Base-by-base conservation (phyloP, 1,140 invertebrate species). In the Zaprionus africanus region DNA sequence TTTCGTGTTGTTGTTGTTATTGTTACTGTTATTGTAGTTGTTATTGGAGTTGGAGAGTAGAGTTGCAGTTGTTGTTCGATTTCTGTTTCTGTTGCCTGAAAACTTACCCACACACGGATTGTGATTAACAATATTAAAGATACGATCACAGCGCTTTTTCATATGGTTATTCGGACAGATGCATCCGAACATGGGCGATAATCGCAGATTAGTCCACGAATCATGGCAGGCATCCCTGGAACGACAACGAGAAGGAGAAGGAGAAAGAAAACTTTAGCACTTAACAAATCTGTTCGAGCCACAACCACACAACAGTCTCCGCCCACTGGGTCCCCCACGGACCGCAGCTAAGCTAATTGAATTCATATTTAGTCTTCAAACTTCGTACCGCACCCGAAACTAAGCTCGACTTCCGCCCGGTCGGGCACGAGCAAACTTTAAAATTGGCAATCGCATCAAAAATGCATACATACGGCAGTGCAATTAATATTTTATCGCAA, bases 41-140 rank as follows among this genome's bases (percentile, higher is more conserved):
- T 51, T 51, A n/a, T 51, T 66, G 49, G 74, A 57, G 64, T 71
- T 69, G 61, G 64, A 66, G 17, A 51, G 46, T 51, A 51, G 46
- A 51, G 46, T 65, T 56, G 22, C 19, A 17, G 79, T 82, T 79
- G 76, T 82, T 59, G 76, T 73, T 65, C 59, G 74, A 19, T 38
- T 61, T 51, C 71, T 54, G 64, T 71, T 68, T 51, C 71, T 54
- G 64, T 71, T 68, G 53, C 36, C 57, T 64, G 56, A 62, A 77
- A 93, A 96, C 97, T 97, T 95, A 98, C 97, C 97, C 87, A 98
- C 96, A 93, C 97, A 98, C 17, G 97, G 97, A 94, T 98, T 98
- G 93, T 97, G 96, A 94, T 98, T 97, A 87, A 98, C 96, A 87
- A 96, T 95, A 70, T 95, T 95, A 93, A 97, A 98, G 92, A 97